Base-by-base conservation (phyloP, 2,888 invertebrate species). In the Phrixothrix hirtus region DNA sequence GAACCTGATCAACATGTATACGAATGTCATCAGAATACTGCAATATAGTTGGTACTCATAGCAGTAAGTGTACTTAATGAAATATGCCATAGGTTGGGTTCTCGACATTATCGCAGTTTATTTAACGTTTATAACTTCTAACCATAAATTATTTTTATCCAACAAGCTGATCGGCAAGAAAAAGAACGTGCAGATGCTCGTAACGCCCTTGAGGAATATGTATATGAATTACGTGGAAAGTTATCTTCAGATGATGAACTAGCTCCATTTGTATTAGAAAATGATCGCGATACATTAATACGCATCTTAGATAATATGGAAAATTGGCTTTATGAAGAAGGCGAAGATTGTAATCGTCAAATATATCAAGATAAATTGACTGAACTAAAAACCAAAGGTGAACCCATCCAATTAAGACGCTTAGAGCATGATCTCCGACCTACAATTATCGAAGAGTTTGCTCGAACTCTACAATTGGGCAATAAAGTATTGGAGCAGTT, bases 141-240 rank as follows among this genome's bases (percentile, higher is more conserved):
- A n/a, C n/a, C n/a, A n/a, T n/a, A n/a, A n/a, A n/a, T n/a, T n/a
- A n/a, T n/a, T n/a, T n/a, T n/a, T n/a, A n/a, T n/a, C n/a, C n/a
- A n/a, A n/a, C n/a, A n/a, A 44, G 88, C 89, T 65, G 98, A 99
- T 74, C 84, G 86, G 54, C 88, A 91, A 71, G 98, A 98, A 77
- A 96, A 95, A 67, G 94, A 96, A 72, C 86, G 96, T 37, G 88
- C 92, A 2, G 97, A 98, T 75, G 94, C 95, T 1, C 90, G 96
- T 68, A 99, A 99, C 76, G 91, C 95, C 1, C 83, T 99, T 0
- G 99, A 99, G 75, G 99, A 99, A 76, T 99, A 95, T 71, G 95
- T 99, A 17, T 99, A 99, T 74, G 97, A 97, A 66, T 82, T 97
- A 75, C 84, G 99, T 45, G 89, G 92, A 51, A 95, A 95, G 74